Percentiles rank a stretch among this genome's conserved stretches.
These are phyloP conservation scores for Platycnemis pennipes DNA, from an alignment of 2,888 invertebrate genomes.

Conservation along the genomic window DNA sequence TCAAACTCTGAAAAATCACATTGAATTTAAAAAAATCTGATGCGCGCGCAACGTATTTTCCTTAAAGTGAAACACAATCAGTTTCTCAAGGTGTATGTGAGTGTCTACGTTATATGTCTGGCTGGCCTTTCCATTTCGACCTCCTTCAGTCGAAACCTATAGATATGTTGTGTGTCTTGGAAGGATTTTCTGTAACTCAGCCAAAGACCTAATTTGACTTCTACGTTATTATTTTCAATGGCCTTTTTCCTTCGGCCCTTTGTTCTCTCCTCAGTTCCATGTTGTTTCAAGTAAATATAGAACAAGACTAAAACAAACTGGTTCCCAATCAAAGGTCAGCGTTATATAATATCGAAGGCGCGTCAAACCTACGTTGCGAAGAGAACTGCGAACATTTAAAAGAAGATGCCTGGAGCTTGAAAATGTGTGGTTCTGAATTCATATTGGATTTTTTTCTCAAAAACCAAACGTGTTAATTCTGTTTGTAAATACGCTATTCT, in stretches of 20 bases:
- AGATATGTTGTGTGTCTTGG: conserved; percentile 63
- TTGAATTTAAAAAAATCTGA: too few species aligned
- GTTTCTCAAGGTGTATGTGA: conserved; percentile 35
- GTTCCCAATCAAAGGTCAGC: conserved; percentile 18
- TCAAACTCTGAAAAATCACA: too few species aligned
- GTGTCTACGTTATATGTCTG: conserved; percentile 44
- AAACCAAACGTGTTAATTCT: too few species aligned
- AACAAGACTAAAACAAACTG: conserved; percentile 42
- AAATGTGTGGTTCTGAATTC: too few species aligned
- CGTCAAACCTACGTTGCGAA: not conserved
- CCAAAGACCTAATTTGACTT: conserved; percentile 64
- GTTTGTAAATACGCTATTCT: too few species aligned
- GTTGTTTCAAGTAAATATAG: conserved; percentile 58
- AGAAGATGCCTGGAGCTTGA: not conserved
- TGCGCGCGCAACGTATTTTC: not conserved
- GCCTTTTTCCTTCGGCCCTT: conserved; percentile 33
- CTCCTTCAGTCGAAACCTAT: conserved; percentile 62
- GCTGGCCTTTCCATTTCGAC: conserved; percentile 38
- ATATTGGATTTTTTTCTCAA: too few species aligned
- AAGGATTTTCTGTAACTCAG: conserved; percentile 62
- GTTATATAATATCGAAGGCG: conserved; percentile 23
- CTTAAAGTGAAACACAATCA: not conserved
- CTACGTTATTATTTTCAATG: conserved; percentile 53
- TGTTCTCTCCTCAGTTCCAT: conserved; percentile 34
- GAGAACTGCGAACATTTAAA: not conserved